Percentiles rank a stretch among this genome's conserved stretches.
Conservation (phyloP, 2,797 vertebrate genomes). For the Phalloptychus januarius region DNA sequence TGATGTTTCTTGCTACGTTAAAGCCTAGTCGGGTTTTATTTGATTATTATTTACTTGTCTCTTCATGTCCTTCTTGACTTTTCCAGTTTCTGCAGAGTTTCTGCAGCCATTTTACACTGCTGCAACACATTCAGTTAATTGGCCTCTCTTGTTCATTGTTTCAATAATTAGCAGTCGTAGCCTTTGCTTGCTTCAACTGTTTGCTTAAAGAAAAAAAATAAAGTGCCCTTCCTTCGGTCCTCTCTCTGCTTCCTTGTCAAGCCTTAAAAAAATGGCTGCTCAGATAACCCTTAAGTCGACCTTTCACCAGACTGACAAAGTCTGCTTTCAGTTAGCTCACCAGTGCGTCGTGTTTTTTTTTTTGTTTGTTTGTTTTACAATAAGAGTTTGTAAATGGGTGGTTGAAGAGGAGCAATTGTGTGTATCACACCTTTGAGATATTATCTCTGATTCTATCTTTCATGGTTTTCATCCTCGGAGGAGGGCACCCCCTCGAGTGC, state of each 20-base stretch:
- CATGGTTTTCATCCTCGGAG: constrained; percentile 39
- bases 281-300: constrained; percentile 33
- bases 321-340: constrained; percentile 25
- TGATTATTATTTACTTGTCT: neutral
- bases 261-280: constrained; percentile 22
- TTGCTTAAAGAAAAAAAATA: neutral
- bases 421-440: constrained; percentile 42
- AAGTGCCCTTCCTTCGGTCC: neutral
- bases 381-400: constrained; percentile 12
- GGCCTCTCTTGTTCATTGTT: neutral
- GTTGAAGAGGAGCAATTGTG: constrained; percentile 10
- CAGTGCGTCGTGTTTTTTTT: constrained; percentile 9
- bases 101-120: neutral
- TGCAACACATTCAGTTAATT: neutral
- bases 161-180: neutral
- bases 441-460: constrained; percentile 33
- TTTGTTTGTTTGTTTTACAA: neutral
- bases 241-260: neutral
- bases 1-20: neutral
- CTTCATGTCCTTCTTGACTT: neutral
- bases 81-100: neutral
- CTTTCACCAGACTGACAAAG: constrained; percentile 32
- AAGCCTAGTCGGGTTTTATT: neutral
- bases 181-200: neutral
- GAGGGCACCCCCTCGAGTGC: constrained; percentile 39